phyloP scores from a whole-genome alignment of 2,888 invertebrate genomes.

The Lamellibrachia satsuma region DNA sequence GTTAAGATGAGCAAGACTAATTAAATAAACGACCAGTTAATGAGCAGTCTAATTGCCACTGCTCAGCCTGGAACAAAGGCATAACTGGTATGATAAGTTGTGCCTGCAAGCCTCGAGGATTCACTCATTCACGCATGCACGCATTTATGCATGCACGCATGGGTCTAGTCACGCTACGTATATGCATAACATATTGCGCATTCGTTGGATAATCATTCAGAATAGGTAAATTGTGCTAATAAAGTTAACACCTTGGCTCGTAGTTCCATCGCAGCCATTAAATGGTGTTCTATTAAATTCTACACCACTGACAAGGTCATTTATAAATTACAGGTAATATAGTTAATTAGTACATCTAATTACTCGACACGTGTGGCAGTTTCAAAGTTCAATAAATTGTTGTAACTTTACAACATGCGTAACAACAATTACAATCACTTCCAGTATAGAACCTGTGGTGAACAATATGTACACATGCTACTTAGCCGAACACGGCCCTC shows the following conservation, averaged over 20 bases:
- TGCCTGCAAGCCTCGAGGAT: not conserved
- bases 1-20: not conserved
- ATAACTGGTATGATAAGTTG: not conserved
- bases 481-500: not conserved
- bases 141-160: not conserved
- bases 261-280: not conserved
- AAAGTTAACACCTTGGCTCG: not conserved
- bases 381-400: not conserved
- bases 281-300: not conserved
- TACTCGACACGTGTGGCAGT: not conserved
- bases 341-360: not conserved
- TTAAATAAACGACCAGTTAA: slow-evolving; percentile 9
- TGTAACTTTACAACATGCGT: not conserved
- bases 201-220: not conserved
- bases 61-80: not conserved
- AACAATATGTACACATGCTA: not conserved
- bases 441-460: not conserved
- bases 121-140: not conserved
- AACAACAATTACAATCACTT: not conserved
- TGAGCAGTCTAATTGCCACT: slow-evolving; percentile 7
- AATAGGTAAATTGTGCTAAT: not conserved
- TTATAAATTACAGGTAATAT: not conserved
- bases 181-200: not conserved
- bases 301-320: too few relatives aligned
- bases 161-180: not conserved